Conservation (phyloP, 2,113 vertebrate genomes). For the Gallinago paraguaiae region DNA sequence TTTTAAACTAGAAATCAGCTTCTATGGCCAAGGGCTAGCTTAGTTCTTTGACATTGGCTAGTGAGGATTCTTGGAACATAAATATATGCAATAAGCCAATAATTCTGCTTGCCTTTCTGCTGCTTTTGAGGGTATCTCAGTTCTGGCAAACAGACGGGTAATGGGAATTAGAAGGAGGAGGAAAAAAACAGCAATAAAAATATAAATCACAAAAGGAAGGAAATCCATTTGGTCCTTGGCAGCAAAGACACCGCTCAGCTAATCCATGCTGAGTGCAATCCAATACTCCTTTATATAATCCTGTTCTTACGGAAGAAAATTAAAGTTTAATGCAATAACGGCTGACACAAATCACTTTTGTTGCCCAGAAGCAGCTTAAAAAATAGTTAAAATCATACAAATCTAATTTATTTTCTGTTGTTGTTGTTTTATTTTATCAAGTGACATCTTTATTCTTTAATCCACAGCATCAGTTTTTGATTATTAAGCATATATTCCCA, state of each 20-base stretch:
- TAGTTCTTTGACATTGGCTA: constrained; percentile 52
- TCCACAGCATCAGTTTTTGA: constrained; percentile 69
- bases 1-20: constrained; percentile 41
- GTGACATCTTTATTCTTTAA: constrained; percentile 77
- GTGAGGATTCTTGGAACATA: constrained; percentile 71
- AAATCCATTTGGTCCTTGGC: constrained; percentile 83
- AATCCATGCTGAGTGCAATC: constrained; percentile 85
- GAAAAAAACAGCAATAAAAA: constrained; percentile 77
- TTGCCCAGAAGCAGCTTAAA: constrained; percentile 84
- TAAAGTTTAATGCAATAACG: constrained; percentile 86
- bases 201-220: constrained; percentile 84
- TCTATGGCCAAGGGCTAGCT: constrained; percentile 38
- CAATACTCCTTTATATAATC: constrained; percentile 85
- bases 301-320: constrained; percentile 82
- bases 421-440: constrained; percentile 69
- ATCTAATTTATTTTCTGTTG: constrained; percentile 76
- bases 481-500: constrained; percentile 74
- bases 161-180: constrained; percentile 76
- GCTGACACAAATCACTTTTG: constrained; percentile 84
- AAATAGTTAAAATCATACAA: constrained; percentile 81
- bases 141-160: constrained; percentile 77
- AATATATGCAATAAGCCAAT: constrained; percentile 76
- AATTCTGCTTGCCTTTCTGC: constrained; percentile 70
- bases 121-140: constrained; percentile 70
- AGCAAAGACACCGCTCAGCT: constrained; percentile 75